A percentile compares a stretch with the other conserved stretches of the same genome.
Evolutionary conservation across 2,113 vertebrate species (phyloP).

Genomic region (Jaculus jaculus): DNA sequence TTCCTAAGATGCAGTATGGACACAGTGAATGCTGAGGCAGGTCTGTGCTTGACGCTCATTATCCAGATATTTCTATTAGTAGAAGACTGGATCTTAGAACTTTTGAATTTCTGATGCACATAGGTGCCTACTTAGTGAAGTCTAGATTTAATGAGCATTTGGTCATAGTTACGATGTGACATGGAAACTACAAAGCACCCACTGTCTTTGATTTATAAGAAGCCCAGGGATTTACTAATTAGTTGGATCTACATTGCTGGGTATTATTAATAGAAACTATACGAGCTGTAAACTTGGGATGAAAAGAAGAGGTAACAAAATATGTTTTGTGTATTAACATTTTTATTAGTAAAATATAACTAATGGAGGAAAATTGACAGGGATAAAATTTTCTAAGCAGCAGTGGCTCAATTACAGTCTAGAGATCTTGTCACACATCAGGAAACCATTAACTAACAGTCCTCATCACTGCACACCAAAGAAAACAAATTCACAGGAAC

Average conservation of each 20-base stretch:
- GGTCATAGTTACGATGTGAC: not conserved
- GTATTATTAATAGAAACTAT: not conserved
- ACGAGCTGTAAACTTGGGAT: slow-evolving; percentile 9
- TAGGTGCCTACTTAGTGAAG: fast-evolving
- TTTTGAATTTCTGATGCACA: not conserved
- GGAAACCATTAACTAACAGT: slow-evolving; percentile 16
- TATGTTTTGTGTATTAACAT: slow-evolving; percentile 60
- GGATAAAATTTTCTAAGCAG: slow-evolving; percentile 56
- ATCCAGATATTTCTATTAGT: not conserved
- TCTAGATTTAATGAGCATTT: not conserved
- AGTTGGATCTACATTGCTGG: not conserved
- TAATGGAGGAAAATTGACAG: slow-evolving; percentile 55
- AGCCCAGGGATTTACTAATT: not conserved
- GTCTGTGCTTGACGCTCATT: fast-evolving
- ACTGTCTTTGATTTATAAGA: not conserved
- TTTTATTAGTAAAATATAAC: slow-evolving; percentile 74
- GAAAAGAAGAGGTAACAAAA: slow-evolving; percentile 41
- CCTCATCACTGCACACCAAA: not conserved
- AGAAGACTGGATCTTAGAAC: not conserved
- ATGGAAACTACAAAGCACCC: not conserved
- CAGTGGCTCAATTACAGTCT: slow-evolving; percentile 13
- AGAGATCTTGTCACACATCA: slow-evolving; percentile 52
- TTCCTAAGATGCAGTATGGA: not conserved
- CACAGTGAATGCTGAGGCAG: fast-evolving
- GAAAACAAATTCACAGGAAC: slow-evolving; percentile 53